Percentiles rank a stretch among this genome's conserved stretches.
These are phyloP conservation scores for Exephanes ischioxanthus DNA, from an alignment of 2,888 invertebrate species.

Conservation along the genomic window DNA sequence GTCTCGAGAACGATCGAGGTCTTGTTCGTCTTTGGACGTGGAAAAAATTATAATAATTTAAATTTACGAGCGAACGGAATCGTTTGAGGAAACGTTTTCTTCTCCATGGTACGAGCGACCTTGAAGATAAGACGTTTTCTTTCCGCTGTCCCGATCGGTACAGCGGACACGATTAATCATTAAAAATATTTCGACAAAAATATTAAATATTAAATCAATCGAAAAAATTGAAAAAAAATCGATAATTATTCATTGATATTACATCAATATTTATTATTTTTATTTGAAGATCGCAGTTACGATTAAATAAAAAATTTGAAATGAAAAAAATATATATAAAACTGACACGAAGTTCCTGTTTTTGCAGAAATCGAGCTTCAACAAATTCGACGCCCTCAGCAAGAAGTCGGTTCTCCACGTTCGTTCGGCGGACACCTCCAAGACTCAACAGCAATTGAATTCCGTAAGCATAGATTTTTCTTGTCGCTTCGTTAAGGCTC, in stretches of 20 bases:
- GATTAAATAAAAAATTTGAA: constrained; percentile 27
- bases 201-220: not conserved
- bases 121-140: constrained; percentile 21
- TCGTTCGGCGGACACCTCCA: constrained; percentile 89
- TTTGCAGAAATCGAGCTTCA: constrained; percentile 91
- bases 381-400: constrained; percentile 90
- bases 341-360: constrained; percentile 24
- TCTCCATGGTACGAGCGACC: constrained; percentile 2
- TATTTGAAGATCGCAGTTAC: not conserved
- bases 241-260: not conserved
- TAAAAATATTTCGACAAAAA: not conserved
- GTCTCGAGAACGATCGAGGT: constrained; percentile 35
- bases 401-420: constrained; percentile 90
- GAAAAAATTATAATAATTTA: constrained; percentile 17
- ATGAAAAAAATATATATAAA: not conserved
- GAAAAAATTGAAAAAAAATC: not conserved
- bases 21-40: constrained; percentile 21
- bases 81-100: constrained; percentile 17
- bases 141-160: not conserved
- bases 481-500: not conserved
- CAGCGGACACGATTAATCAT: not conserved
- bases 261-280: not conserved
- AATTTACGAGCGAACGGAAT: not conserved
- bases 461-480: constrained; percentile 85
- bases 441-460: constrained; percentile 89